Evolutionary conservation across 2,113 vertebrate genomes (phyloP), one percentile per base, ranked within the genome.

Genomic region (Pogona vitticeps): DNA sequence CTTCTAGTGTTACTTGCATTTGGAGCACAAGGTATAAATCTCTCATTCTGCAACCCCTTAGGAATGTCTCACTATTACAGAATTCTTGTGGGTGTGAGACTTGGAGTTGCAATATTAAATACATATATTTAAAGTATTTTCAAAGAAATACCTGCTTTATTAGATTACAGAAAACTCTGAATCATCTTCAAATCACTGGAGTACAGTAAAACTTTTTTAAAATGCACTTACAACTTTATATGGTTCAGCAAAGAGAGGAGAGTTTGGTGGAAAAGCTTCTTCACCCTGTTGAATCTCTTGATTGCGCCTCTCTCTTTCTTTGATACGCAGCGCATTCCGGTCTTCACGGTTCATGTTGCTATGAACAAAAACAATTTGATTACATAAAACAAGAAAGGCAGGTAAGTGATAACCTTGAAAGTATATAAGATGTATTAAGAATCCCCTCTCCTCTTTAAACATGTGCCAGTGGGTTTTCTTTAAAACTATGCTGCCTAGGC

Each of bases 331-430:
- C 97, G 98, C 98, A 99, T 99, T 99, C 96, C 98, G 98, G 97
- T 99, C 99, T 97, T 99, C 99, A 98, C 98, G 98, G 98, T 98
- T 99, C 99, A 99, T 99, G 98, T 98, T 99, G 98, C 99, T 99
- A 94, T 78, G 84, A 97, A 97, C 80, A 96, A 92, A 97, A 95
- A 97, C 76, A 92, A 93, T 93, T 93, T 92, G 76, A 92, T 93
- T 86, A 96, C 68, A 91, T 31, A 91, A 88, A 82, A 83, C 8
- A 28, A 36, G 28, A 82, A 1, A 36, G 61, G 23, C 90, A n/a
- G 82, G 33, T 0, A 2, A 88, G 20, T 42, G 75, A 83, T 2
- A 8, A 59, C n/a, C 31, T 56, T 52, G 40, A 59, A 58, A 63
- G 14, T 75, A 70, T 61, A 6, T 9, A 71, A 82, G 46, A 67